Evolutionary conservation across 1,140 invertebrate species (phyloP), one percentile per base, ranked within the genome.

Genomic region (Holcopasites calliopsidis): DNA sequence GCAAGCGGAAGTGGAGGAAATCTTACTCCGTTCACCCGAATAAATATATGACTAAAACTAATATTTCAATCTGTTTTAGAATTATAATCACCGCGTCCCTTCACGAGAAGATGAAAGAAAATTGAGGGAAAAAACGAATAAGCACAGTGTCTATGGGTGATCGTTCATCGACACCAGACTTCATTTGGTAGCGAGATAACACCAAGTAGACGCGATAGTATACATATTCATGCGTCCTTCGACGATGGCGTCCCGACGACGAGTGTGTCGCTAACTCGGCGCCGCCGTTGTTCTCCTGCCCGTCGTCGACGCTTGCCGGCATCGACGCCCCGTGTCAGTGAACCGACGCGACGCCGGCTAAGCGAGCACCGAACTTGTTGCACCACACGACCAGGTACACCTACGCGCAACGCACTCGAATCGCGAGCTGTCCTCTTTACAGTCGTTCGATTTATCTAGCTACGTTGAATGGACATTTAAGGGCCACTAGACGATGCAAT

Each of bases 191-290:
- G 35, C 21, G 35, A 72, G 70, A 65, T 65, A 52, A 65, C 42
- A 55, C 49, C 38, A 42, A 10, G n/a, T 38, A 42, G 28, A 58
- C 35, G 35, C 71, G 38, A 70, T 69, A 13, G 75, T 83, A 80
- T 90, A 88, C 88, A 90, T 90, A 88, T 89, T 89, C 88, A 90
- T 89, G 87, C 88, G 90, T 91, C 90, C 89, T 91, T 91, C 89
- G 87, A 84, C 88, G 82, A 82, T 90, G 90, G 84, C 88, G 91
- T 91, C 88, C 85, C 85, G 85, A 86, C 90, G 87, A 87, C 88
- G 89, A 92, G 88, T 92, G 89, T 81, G 82, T 80, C 80, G 76
- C 76, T 40, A 40, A 40, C 6, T 40, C 42, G 42, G 42, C 44
- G n/a, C n/a, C n/a, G n/a, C n/a, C n/a, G n/a, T n/a, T n/a, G n/a